A percentile compares a stretch with the other conserved stretches of the same genome.
Evolutionary conservation across 2,113 vertebrate species (phyloP).

Genomic region (Pangasianodon hypophthalmus): DNA sequence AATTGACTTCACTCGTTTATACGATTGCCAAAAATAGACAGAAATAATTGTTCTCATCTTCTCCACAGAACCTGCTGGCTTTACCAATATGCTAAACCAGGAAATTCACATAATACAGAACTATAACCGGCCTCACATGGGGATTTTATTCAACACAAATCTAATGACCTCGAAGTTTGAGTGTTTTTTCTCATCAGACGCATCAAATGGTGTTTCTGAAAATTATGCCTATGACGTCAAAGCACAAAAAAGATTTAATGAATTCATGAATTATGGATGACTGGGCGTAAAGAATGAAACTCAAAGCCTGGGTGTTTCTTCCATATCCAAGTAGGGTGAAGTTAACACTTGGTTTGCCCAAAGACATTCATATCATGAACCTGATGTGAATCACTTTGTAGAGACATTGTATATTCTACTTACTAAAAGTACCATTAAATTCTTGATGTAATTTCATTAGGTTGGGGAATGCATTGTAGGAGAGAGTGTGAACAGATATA

Average conservation of each 20-base stretch:
- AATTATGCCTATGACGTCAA: background rate
- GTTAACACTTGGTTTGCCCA: background rate
- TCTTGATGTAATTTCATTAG: background rate
- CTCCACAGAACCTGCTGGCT: background rate
- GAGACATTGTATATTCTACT: background rate
- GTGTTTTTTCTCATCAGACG: background rate
- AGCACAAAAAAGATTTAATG: background rate
- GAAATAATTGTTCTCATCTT: background rate
- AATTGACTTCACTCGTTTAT: background rate
- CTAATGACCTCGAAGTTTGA: background rate
- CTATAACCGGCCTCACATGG: background rate
- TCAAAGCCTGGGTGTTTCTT: background rate
- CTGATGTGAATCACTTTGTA: background rate
- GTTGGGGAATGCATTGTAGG: background rate
- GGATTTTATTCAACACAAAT: background rate
- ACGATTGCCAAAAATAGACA: background rate
- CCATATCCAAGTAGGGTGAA: background rate
- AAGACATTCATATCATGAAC: background rate
- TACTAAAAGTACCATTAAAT: background rate
- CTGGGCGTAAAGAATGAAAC: background rate
- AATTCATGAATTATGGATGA: background rate
- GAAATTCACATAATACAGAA: background rate
- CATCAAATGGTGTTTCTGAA: background rate
- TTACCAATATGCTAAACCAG: background rate
- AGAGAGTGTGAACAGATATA: background rate